Evolutionary conservation across 2,888 invertebrate species (phyloP), one percentile per base, ranked within the genome.

Genomic region (Oscheius sp.): DNA sequence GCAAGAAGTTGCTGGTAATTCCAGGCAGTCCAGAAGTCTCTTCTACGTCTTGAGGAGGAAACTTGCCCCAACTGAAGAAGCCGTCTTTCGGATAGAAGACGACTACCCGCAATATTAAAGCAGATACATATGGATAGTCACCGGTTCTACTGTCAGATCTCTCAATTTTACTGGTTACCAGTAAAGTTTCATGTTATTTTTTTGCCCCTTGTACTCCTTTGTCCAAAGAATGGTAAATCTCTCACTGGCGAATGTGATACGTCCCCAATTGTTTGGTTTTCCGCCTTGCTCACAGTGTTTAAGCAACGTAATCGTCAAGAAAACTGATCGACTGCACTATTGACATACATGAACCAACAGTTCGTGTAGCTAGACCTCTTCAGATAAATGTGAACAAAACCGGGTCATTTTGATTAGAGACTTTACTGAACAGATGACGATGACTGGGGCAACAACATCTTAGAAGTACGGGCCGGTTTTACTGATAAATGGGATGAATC

Each of bases 301-400:
- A 66, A 66, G 66, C 66, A 52, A 35, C 66, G 66, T 66, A 66
- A 66, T 66, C 66, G 52, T 49, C 27, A 66, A 52, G 66, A 66
- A 66, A 66, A 66, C 46, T 66, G 66, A 66, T 66, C 66, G 27
- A 12, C 41, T n/a, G 43, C 61, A 61, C 61, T 61, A 61, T 61
- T 61, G 61, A 61, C 61, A 41, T 61, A 61, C 61, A 61, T 43
- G 45, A 61, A 43, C 61, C 61, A 41, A 61, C 61, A 61, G 61
- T 41, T 61, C 21, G 23, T 18, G 12, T 23, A 43, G 45, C 43
- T 2, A 41, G 61, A 61, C 35, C 61, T 43, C 61, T 61, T 43
- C 18, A 61, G 61, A 43, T 43, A 9, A 61, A 41, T 58, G 7
- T 6, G 7, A 25, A 29, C 58, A 58, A 58, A 58, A 58, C 35